These are phyloP conservation scores for Agriopis leucophaearia DNA, from an alignment of 2,888 invertebrate genomes.

Conservation along the genomic window DNA sequence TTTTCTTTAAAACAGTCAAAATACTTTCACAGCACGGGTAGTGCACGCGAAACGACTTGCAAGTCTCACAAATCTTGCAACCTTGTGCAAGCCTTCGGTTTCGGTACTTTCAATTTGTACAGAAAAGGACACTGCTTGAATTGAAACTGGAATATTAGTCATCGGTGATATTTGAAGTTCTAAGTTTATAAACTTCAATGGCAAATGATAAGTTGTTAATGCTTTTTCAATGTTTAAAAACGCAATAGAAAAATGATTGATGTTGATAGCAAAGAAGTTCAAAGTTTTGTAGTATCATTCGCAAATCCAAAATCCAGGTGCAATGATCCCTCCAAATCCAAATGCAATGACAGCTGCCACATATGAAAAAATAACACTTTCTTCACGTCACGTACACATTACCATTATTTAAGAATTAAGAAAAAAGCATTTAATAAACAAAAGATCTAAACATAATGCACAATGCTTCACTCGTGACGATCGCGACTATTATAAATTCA, in stretches of 20 bases:
- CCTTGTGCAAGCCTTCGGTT: conserved; percentile 46
- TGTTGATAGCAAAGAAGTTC: conserved; percentile 32
- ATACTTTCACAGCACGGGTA: conserved; percentile 83
- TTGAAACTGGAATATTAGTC: conserved; percentile 42
- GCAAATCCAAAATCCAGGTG: conserved; percentile 50
- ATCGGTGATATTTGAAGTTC: conserved; percentile 17
- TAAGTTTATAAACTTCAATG: background rate
- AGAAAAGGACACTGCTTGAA: conserved; percentile 40
- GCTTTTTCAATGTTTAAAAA: background rate
- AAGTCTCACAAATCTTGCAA: conserved; percentile 68
- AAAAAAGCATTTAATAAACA: conserved; percentile 40
- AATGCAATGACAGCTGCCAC: conserved; percentile 63
- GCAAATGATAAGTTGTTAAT: background rate
- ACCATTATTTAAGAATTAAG: conserved; percentile 53
- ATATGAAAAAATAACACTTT: conserved; percentile 56
- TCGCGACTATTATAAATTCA: conserved; percentile 76
- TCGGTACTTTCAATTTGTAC: conserved; percentile 47
- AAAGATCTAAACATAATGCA: conserved; percentile 63
- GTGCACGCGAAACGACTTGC: conserved; percentile 70
- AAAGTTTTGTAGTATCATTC: conserved; percentile 44
- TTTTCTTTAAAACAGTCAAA: conserved; percentile 77
- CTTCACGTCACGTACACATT: conserved; percentile 57
- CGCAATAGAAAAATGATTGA: background rate
- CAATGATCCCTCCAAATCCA: conserved; percentile 62
- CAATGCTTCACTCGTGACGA: conserved; percentile 68